Base-by-base conservation (phyloP, 2,113 vertebrate species). In the Axis porcinus region DNA sequence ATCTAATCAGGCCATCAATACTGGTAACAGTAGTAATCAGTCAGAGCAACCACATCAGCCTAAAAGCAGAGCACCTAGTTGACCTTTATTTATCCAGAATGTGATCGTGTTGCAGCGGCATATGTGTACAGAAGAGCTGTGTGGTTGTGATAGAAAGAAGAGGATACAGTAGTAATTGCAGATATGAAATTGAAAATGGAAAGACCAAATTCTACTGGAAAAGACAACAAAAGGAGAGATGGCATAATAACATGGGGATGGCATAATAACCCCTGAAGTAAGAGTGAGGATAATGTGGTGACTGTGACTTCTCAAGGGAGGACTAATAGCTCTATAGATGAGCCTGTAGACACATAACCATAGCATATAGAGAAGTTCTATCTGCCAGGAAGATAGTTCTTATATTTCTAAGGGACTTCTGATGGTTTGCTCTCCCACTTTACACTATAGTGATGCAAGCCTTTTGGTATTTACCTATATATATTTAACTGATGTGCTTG, bases 71-170 rank as follows among this genome's bases (percentile, higher is more conserved):
- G 11, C 40, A 13, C 86, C 86, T 95, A 11, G 82, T 85, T 97
- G 89, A 97, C 96, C 90, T 98, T 98, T 98, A 87, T 91, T 98
- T 98, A 97, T 94, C 13, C 90, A 57, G 86, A 95, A 97, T 92
- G 11, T 0, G 12, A 89, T 92, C 36, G 16, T 88, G n/a, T 95
- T 93, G 67, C n/a, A 93, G 47, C 28, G 70, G 54, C n/a, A 76
- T 79, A 93, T 86, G 89, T 96, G 6, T 58, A 60, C 16, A 45
- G 79, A 9, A 94, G 27, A 58, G 97, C 95, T 85, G n/a, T 95
- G 67, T 78, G 52, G 40, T n/a, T 36, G 12, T 79, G 81, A 30
- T n/a, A 3, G 52, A 57, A 70, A 84, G 33, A 47, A 25, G 58
- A 97, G 81, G 96, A 95, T 40, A 13, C 36, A 98, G 47, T 60